Evolutionary conservation across 2,113 vertebrate species (phyloP), one percentile per base, ranked within the genome.

Genomic region (Lycocorax pyrrhopterus): DNA sequence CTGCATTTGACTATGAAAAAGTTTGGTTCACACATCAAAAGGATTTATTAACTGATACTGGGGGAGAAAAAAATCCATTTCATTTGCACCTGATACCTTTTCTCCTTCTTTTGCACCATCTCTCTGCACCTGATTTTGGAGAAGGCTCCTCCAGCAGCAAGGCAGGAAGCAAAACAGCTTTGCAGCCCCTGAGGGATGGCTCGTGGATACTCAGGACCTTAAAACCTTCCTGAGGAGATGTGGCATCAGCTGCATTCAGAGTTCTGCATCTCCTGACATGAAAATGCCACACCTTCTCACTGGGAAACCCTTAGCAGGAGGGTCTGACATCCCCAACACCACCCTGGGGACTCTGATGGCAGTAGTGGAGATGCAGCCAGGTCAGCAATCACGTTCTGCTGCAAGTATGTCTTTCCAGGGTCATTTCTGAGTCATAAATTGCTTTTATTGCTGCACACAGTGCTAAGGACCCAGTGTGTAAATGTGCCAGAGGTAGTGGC

Each of bases 271-370:
- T 83, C 58, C 32, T 9, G 5, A 52, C 8, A 33, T 22, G 35
- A 71, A 84, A 32, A 32, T 51, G 56, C 49, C 47, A 49, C 56
- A 63, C 21, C 13, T 71, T 63, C 72, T 49, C 43, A 56, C 22
- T 35, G 2, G 26, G 66, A 43, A 74, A 49, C 17, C 33, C 14
- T 12, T 5, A 59, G 37, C 35, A 41, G 26, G n/a, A 52, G 23
- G 16, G 60, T 69, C 11, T 84, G 69, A 56, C 46, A 47, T 19
- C 14, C 30, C 46, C 69, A 25, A 51, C 51, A 58, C 39, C 49
- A 56, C 0, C 2, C 5, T 3, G 3, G 19, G n/a, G 29, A 49
- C 79, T 52, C 64, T 6, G 35, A 67, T 3, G 37, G 56, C 4
- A 72, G 39, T 26, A 49, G 27, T 5, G 22, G 41, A 69, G 58